These are phyloP conservation scores for Rhea pennata DNA, from an alignment of 2,113 vertebrate species.

Conservation along the genomic window DNA sequence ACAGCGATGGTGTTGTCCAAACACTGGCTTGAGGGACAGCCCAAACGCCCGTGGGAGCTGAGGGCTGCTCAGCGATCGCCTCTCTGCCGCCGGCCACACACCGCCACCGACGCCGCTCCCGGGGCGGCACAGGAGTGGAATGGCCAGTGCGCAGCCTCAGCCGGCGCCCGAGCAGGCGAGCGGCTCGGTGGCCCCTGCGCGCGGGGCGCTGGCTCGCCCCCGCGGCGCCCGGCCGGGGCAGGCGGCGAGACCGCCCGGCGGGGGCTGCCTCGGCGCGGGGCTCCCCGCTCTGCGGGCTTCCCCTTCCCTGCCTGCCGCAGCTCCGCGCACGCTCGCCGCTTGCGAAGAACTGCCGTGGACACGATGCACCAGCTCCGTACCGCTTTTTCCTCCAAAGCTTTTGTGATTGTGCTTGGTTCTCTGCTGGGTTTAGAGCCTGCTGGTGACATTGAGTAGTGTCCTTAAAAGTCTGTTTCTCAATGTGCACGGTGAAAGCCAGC, in stretches of 20 bases:
- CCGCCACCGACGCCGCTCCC: too few relatives aligned
- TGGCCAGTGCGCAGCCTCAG: too few relatives aligned
- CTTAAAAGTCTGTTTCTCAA: neutral
- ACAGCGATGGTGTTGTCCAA: rapidly evolving
- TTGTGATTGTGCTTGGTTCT: rapidly evolving
- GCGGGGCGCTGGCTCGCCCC: too few relatives aligned
- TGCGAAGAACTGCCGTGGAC: rapidly evolving
- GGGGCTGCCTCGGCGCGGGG: too few relatives aligned
- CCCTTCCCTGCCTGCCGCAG: too few relatives aligned
- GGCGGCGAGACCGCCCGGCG: too few relatives aligned
- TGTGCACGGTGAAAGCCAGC: neutral
- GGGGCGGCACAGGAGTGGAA: too few relatives aligned
- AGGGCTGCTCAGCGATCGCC: rapidly evolving
- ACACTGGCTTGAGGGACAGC: rapidly evolving
- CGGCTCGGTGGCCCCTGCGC: too few relatives aligned
- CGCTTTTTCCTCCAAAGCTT: rapidly evolving
- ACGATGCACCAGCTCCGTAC: neutral
- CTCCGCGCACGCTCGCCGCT: too few relatives aligned
- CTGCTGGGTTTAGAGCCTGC: neutral
- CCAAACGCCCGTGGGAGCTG: rapidly evolving
- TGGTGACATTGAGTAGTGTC: neutral
- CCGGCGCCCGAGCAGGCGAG: too few relatives aligned
- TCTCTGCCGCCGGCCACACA: neutral
- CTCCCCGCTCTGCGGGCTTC: too few relatives aligned
- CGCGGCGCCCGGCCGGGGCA: too few relatives aligned